Percentiles rank a stretch among this genome's conserved stretches.
phyloP scores from a whole-genome alignment of 2,113 vertebrate species.

The Myrmophylax atrothorax region DNA sequence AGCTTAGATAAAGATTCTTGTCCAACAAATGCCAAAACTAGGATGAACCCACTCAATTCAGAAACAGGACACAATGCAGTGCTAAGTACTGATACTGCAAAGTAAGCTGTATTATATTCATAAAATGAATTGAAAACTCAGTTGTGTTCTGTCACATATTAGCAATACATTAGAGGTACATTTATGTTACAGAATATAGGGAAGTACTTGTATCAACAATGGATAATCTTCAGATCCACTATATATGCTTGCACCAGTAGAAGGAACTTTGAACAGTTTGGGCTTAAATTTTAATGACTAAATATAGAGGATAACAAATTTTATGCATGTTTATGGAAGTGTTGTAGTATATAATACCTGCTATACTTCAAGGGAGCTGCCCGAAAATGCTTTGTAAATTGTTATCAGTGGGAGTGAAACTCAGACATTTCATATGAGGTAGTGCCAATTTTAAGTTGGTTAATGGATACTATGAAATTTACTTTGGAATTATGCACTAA shows the following conservation, averaged over 20 bases:
- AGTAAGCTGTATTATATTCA: neutral
- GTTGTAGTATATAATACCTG: neutral
- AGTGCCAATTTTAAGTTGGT: neutral
- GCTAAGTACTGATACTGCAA: neutral
- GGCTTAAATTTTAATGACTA: neutral
- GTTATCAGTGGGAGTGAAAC: neutral
- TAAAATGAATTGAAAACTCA: neutral
- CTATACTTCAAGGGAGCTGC: neutral
- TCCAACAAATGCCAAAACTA: neutral
- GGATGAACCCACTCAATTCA: neutral
- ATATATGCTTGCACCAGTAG: neutral
- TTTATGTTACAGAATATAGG: neutral
- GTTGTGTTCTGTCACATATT: neutral
- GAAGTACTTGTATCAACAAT: neutral
- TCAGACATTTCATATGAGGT: neutral
- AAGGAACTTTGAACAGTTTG: neutral
- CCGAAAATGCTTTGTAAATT: neutral
- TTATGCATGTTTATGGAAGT: neutral
- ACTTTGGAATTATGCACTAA: neutral
- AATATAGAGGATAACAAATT: neutral
- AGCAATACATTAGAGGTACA: neutral
- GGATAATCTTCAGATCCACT: neutral
- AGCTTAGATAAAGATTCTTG: neutral
- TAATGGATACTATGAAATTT: neutral
- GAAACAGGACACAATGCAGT: neutral